Evolutionary conservation across 2,113 vertebrate species (phyloP), one percentile per base, ranked within the genome.

Genomic region (Muntiacus reevesi): DNA sequence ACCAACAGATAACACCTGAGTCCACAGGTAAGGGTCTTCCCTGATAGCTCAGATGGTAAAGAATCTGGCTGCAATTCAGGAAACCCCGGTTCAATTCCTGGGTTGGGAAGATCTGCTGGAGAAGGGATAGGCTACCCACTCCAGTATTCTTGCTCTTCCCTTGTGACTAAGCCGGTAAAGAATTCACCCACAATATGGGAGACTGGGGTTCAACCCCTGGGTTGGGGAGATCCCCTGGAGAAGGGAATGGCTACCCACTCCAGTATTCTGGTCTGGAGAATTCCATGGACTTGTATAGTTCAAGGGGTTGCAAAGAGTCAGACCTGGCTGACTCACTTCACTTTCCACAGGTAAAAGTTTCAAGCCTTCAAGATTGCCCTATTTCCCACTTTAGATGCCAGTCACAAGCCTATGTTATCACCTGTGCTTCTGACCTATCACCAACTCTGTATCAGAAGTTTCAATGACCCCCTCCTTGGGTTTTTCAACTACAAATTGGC

Each of bases 1-100:
- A 54, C 47, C 47, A 52, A 33, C 30, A n/a, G 17, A 52, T 52
- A 82, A 33, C 30, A 52, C 30, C 47, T 82, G 30, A n/a, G 30
- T n/a, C 17, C 47, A 67, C 17, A 36, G 64, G 17, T 71, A 71
- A 36, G 64, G n/a, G 64, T 17, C 17, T 71, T 71, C 17, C 64
- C n/a, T 71, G 64, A 71, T 71, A 36, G 8, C 64, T 67, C 64
- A 67, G 64, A 67, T 67, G 64, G 17, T 36, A 67, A 21, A 67
- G 17, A 67, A 67, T 36, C 8, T 36, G 64, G 33, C 64, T 67
- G 64, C 4, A 71, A 3, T 71, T 71, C 64, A 71, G 64, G n/a
- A 71, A 1, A 71, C 9, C 9, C n/a, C 0, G 0, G 64, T 71
- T 71, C n/a, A 67, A 0, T n/a, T 67, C 33, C 62, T 67, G 62